A percentile compares a stretch with the other conserved stretches of the same genome.
These are phyloP conservation scores for Phataginus tricuspis DNA, from an alignment of 2,797 vertebrate species.

Conservation along the genomic window DNA sequence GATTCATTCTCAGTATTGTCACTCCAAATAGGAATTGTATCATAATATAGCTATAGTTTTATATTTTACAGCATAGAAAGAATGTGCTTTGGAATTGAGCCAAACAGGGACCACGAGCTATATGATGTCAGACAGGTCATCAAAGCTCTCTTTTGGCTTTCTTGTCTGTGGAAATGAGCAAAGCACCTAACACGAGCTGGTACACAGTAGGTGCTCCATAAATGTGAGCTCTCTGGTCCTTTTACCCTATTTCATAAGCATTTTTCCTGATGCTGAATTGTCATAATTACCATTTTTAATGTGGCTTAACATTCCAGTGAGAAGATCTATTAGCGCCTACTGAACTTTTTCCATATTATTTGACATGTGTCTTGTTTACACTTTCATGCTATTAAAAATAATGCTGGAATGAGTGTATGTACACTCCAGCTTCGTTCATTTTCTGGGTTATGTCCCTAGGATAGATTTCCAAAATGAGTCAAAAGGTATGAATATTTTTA, in stretches of 20 bases:
- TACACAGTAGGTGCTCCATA: background rate
- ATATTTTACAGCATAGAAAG: background rate
- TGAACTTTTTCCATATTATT: background rate
- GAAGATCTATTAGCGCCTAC: background rate
- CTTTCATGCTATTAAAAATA: background rate
- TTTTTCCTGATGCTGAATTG: background rate
- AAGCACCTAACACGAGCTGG: background rate
- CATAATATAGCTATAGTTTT: background rate
- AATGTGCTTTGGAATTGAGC: background rate
- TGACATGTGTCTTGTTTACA: constrained; percentile 6
- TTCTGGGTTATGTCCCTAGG: background rate
- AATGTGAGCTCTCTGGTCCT: background rate
- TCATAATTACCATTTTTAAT: background rate
- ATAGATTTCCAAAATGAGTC: background rate
- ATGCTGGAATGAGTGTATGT: background rate
- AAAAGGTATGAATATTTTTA: background rate
- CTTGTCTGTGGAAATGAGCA: background rate
- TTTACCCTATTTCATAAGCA: background rate
- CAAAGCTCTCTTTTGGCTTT: background rate
- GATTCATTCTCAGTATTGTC: background rate
- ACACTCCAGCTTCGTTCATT: background rate
- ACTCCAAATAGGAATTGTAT: background rate
- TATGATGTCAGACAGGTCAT: background rate
- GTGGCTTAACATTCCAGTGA: background rate
- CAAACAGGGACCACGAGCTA: background rate